Evolutionary conservation across 2,113 vertebrate species (phyloP).

Genomic region (Phalacrocorax pelagicus): DNA sequence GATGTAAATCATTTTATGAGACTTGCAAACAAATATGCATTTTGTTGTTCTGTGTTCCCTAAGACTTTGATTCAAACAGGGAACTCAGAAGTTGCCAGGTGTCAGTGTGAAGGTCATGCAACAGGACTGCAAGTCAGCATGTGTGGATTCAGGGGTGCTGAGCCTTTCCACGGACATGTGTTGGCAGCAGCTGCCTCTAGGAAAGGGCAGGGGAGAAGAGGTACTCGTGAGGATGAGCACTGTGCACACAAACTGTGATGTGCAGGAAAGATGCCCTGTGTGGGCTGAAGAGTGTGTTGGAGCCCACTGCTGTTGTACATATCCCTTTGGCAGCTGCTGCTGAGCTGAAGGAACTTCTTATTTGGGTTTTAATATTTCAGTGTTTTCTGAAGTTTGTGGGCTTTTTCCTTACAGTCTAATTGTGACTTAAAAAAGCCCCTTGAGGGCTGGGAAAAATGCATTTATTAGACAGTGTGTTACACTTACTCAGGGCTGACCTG

Average conservation of each 20-base stretch:
- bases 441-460: background rate
- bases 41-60: background rate
- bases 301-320: background rate
- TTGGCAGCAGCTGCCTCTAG: background rate
- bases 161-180: accelerated
- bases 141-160: background rate
- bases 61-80: background rate
- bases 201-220: background rate
- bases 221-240: background rate
- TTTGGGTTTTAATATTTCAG: background rate
- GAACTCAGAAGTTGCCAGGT: background rate
- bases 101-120: background rate
- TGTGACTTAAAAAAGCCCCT: background rate
- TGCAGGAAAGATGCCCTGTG: background rate
- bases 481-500: background rate
- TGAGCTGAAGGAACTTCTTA: background rate
- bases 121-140: background rate
- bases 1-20: background rate
- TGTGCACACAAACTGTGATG: background rate
- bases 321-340: background rate
- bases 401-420: background rate
- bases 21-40: background rate
- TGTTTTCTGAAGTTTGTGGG: background rate
- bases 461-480: background rate
- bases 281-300: background rate